Evolutionary conservation across 2,888 invertebrate genomes (phyloP), one percentile per base, ranked within the genome.

Genomic region (Thymelicus acteon): DNA sequence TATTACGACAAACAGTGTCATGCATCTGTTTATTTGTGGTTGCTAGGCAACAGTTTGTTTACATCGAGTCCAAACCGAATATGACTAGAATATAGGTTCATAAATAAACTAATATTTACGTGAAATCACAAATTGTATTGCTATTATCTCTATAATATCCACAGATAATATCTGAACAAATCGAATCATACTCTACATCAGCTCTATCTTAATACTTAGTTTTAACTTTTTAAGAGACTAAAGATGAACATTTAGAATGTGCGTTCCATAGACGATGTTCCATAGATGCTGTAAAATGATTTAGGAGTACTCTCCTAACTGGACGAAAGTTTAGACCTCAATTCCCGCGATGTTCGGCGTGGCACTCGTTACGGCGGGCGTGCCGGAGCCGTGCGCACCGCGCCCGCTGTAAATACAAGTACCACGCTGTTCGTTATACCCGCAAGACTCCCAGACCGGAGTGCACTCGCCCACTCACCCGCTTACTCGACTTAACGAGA

Each of bases 371-470:
- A 54, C 24, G 3, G 54, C 54, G 54, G 54, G 54, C 54, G 52
- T 19, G 52, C 7, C 52, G 19, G 8, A 6, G 8, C 19, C 52
- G 19, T 54, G 24, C 24, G 54, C 54, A 24, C 54, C 73, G 54
- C 54, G 12, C 54, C 73, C 77, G 78, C 82, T 80, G 84, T 83
- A 82, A 31, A 5, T 87, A 89, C 83, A 82, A 31, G 31, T 87
- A 89, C 83, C 89, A 88, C 81, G 85, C 79, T 87, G 87, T 91
- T 92, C 90, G 90, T 91, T 92, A 91, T 88, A 85, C 87, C 88
- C 87, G 86, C 87, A 87, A 88, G 88, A 87, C 85, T 31, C 31
- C 31, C 31, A 31, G 31, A 31, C 79, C 85, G 79, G 83, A 92
- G 92, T 85, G 90, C 89, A 82, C 91, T 91, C 86, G 81, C 81